phyloP scores from a whole-genome alignment of 1,140 invertebrate species.

The Drosophila baimaii region DNA sequence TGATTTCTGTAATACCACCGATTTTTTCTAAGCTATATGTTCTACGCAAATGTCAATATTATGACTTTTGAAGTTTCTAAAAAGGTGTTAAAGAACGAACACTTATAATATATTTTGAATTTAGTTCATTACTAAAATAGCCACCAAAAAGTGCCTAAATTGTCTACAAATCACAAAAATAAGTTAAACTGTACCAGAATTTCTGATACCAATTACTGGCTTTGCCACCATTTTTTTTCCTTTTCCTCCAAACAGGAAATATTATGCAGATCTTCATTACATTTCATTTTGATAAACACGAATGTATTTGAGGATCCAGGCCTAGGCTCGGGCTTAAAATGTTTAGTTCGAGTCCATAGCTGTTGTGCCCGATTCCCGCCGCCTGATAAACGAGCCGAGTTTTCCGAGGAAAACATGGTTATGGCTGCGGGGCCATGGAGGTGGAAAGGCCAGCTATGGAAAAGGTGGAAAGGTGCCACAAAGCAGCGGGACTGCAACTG shows the following conservation, averaged over 20 bases:
- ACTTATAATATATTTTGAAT: no score
- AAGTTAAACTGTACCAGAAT: slow-evolving; percentile 13
- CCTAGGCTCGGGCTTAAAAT: neutral
- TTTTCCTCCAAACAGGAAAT: slow-evolving; percentile 41
- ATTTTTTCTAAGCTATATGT: neutral
- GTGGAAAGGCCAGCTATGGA: slow-evolving; percentile 33
- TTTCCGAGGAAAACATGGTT: slow-evolving; percentile 54
- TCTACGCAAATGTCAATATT: no score
- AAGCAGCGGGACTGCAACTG: slow-evolving; percentile 38
- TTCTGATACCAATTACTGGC: slow-evolving; percentile 3
- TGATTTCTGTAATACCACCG: no score
- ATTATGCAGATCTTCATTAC: slow-evolving; percentile 61
- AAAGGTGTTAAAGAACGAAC: no score
- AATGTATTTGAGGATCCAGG: slow-evolving; percentile 18
- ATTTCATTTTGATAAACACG: slow-evolving; percentile 55
- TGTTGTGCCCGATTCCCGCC: slow-evolving; percentile 37
- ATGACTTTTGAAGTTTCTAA: no score
- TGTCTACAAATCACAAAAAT: neutral
- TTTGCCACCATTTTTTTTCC: slow-evolving; percentile 42
- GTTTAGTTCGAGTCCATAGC: neutral
- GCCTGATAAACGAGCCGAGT: slow-evolving; percentile 44
- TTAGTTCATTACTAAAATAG: no score
- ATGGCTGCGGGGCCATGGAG: slow-evolving; percentile 41
- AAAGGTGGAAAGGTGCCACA: slow-evolving; percentile 47
- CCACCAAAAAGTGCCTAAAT: neutral